Evolutionary conservation across 2,113 vertebrate genomes (phyloP).

Genomic region (Rattus norvegicus): DNA sequence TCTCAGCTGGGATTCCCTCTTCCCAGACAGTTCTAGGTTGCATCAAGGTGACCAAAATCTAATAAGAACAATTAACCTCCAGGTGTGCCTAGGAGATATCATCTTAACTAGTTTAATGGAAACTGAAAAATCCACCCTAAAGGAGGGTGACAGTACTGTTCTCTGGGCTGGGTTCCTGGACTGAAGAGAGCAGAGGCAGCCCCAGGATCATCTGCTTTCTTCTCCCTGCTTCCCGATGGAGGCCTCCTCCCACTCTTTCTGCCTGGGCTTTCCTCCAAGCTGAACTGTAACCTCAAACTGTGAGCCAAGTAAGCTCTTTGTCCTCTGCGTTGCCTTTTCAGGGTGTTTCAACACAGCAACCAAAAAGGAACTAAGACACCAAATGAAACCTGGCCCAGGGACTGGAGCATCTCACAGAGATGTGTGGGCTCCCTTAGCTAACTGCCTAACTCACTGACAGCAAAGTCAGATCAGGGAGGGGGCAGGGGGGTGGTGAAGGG

Average conservation of each 20-base stretch:
- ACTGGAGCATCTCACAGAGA: no score
- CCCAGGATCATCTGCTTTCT: no score
- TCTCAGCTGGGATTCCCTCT: background rate
- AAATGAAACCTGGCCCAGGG: background rate
- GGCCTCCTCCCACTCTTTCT: accelerated
- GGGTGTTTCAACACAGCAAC: background rate
- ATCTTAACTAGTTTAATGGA: background rate
- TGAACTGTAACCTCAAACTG: background rate
- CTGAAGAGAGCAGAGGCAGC: no score
- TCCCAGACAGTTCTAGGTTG: background rate
- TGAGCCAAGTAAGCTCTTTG: background rate
- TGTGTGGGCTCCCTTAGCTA: background rate
- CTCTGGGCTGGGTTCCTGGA: background rate
- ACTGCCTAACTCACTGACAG: accelerated
- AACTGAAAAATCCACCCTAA: background rate
- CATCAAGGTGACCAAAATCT: background rate
- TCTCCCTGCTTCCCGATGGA: background rate
- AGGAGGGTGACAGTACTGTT: background rate
- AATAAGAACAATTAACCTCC: background rate
- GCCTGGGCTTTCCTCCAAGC: no score
- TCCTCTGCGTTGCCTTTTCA: background rate
- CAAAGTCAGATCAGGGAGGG: no score
- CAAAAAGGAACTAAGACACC: background rate
- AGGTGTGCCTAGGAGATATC: background rate
- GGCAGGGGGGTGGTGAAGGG: no score